Conservation (phyloP, 2,113 vertebrate genomes). For the Atlantisia rogersi region DNA sequence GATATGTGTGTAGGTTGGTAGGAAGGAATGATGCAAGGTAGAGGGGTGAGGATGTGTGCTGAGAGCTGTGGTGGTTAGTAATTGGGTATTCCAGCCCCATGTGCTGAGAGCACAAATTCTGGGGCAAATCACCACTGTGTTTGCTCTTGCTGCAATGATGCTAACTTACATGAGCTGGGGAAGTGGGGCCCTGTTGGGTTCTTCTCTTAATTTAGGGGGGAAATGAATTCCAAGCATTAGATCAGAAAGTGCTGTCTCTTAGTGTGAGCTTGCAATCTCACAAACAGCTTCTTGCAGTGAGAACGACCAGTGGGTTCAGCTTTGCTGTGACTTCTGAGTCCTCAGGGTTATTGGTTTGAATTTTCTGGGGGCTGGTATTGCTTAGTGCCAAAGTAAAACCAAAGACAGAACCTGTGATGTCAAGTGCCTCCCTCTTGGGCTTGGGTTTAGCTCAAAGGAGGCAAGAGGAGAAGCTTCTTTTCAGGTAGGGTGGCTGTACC, state of each 20-base stretch:
- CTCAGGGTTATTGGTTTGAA: neutral
- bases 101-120: neutral
- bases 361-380: neutral
- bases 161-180: neutral
- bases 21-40: neutral
- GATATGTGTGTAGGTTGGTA: neutral
- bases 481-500: rapidly evolving
- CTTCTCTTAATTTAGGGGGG: neutral
- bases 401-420: neutral
- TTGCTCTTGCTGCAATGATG: neutral
- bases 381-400: neutral
- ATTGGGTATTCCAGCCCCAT: too few species aligned
- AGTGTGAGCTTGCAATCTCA: neutral
- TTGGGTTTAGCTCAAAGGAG: neutral
- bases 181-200: neutral
- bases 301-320: neutral
- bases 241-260: neutral
- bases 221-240: neutral
- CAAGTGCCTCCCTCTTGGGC: neutral
- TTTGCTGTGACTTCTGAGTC: neutral
- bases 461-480: neutral
- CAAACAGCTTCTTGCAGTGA: neutral
- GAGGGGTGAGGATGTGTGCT: neutral
- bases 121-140: neutral
- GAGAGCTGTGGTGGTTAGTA: neutral